Evolutionary conservation across 2,888 invertebrate species (phyloP).

Genomic region (Drosophila algonquin): DNA sequence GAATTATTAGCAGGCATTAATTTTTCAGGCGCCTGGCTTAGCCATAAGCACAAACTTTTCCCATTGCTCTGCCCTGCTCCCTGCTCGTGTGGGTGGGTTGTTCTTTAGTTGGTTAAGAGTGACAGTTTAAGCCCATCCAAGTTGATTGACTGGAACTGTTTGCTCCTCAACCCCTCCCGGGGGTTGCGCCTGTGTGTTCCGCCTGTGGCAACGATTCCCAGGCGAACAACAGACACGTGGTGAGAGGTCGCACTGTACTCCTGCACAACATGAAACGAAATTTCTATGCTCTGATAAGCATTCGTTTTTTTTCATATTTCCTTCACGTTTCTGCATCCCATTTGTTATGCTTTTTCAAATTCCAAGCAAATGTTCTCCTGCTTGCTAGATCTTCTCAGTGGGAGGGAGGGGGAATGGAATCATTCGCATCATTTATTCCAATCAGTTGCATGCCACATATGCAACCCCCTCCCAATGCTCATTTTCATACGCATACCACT

Average conservation of each 20-base stretch:
- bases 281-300: slow-evolving; percentile 64
- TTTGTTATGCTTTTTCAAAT: slow-evolving; percentile 26
- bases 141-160: slow-evolving; percentile 34
- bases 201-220: not conserved
- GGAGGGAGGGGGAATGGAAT: not conserved
- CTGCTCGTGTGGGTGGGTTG: slow-evolving; percentile 1
- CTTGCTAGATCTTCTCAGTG: slow-evolving; percentile 24
- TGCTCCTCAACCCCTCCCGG: not conserved
- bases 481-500: slow-evolving; percentile 8
- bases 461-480: not conserved
- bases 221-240: not conserved
- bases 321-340: slow-evolving; percentile 7
- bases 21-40: slow-evolving; percentile 49
- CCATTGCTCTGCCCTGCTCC: not conserved
- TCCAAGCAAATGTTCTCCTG: not conserved
- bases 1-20: slow-evolving; percentile 74
- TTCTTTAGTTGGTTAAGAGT: slow-evolving; percentile 12
- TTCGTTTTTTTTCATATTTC: slow-evolving; percentile 54
- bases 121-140: slow-evolving; percentile 34
- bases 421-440: slow-evolving; percentile 53
- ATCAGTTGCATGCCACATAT: slow-evolving; percentile 21
- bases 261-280: slow-evolving; percentile 28
- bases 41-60: slow-evolving; percentile 34
- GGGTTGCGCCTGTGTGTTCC: no score
- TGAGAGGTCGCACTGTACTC: slow-evolving; percentile 8